Percentiles rank a stretch among this genome's conserved stretches.
Conservation (phyloP, 2,888 invertebrate species). For the Tetanocera ferruginea region DNA sequence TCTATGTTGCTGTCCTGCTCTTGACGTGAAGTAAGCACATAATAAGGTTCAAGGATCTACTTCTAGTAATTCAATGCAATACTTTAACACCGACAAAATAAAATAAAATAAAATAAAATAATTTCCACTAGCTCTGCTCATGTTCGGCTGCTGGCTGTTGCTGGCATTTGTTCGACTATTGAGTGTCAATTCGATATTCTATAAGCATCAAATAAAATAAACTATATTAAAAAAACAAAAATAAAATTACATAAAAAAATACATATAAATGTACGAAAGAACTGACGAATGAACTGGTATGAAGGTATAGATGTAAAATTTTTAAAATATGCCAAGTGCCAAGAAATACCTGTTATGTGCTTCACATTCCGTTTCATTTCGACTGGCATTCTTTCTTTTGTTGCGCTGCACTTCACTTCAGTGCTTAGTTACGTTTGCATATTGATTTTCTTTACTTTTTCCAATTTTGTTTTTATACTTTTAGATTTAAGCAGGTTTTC, state of each 20-base stretch:
- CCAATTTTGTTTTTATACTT: too few relatives aligned
- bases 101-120: background rate
- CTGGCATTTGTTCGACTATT: conserved; percentile 1
- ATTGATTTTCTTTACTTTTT: too few relatives aligned
- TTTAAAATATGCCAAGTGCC: conserved; percentile 1
- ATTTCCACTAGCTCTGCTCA: too few relatives aligned
- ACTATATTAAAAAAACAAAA: background rate
- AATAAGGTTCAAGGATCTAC: conserved; percentile 16
- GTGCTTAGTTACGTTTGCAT: too few relatives aligned
- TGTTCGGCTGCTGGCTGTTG: background rate
- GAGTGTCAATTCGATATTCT: conserved; percentile 23
- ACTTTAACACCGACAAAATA: background rate
- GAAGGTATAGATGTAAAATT: background rate
- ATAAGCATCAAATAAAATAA: conserved; percentile 2
- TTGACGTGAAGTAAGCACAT: background rate
- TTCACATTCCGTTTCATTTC: too few relatives aligned
- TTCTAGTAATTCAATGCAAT: background rate
- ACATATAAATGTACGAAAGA: background rate
- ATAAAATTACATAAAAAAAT: background rate
- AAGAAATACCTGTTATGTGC: background rate
- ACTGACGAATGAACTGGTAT: background rate
- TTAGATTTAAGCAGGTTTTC: too few relatives aligned
- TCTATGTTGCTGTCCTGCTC: background rate
- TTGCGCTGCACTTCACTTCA: too few relatives aligned
- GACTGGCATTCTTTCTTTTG: too few relatives aligned